phyloP scores from a whole-genome alignment of 2,888 invertebrate species.

The Marasmarcha lunaedactyla region DNA sequence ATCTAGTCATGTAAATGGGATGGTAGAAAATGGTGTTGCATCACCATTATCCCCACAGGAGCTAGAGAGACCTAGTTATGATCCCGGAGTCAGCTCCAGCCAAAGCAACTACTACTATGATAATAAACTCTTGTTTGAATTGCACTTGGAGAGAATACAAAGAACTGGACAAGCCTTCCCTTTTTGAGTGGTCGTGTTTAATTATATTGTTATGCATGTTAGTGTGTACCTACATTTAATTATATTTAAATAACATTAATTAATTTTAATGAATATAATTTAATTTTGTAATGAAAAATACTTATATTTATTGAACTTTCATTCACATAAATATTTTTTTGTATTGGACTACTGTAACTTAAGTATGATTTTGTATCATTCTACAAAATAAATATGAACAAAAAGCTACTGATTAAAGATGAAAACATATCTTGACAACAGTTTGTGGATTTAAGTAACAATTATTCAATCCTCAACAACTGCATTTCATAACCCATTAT shows the following conservation, averaged over 20 bases:
- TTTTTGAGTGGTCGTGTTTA: constrained; percentile 39
- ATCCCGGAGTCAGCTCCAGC: constrained; percentile 79
- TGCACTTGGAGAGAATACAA: constrained; percentile 84
- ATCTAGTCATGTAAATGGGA: constrained; percentile 38
- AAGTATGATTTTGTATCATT: too few species aligned
- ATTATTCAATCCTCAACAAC: too few species aligned
- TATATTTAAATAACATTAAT: constrained; percentile 21
- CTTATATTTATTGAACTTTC: too few species aligned
- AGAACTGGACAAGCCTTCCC: constrained; percentile 69
- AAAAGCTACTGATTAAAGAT: too few species aligned
- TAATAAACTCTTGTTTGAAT: constrained; percentile 87
- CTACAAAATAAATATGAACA: too few species aligned
- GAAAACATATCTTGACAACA: too few species aligned
- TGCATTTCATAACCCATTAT: too few species aligned
- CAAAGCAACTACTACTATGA: constrained; percentile 90
- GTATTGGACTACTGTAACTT: too few species aligned
- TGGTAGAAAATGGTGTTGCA: constrained; percentile 40
- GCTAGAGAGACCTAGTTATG: constrained; percentile 68
- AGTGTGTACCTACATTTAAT: constrained; percentile 23
- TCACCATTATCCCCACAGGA: constrained; percentile 40
- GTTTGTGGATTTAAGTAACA: too few species aligned
- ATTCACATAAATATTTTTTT: too few species aligned
- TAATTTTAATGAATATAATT: constrained; percentile 18
- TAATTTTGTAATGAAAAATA: too few species aligned
- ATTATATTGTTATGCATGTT: constrained; percentile 30